These are phyloP conservation scores for Radopholus similis DNA, from an alignment of 1,140 invertebrate species.

Conservation along the genomic window DNA sequence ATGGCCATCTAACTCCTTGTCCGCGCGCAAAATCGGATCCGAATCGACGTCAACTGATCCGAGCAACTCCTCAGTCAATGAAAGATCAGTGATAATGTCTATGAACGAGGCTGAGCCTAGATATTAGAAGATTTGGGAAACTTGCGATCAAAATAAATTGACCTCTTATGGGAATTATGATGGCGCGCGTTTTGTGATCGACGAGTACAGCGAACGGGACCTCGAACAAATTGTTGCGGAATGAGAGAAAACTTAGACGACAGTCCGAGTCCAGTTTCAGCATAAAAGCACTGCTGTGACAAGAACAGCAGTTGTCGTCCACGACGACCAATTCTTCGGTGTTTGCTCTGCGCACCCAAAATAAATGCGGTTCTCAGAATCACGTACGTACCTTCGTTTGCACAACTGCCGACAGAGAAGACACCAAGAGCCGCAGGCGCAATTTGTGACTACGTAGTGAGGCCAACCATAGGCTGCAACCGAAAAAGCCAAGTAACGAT, in stretches of 20 bases:
- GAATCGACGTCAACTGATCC: conserved; percentile 55
- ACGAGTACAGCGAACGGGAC: conserved; percentile 80
- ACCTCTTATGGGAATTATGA: conserved; percentile 80
- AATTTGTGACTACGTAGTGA: conserved; percentile 68
- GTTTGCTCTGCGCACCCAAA: conserved; percentile 16
- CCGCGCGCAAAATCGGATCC: conserved; percentile 49
- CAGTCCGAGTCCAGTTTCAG: conserved; percentile 66
- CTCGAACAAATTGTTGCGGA: conserved; percentile 79
- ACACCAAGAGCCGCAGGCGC: conserved; percentile 29
- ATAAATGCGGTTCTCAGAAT: conserved; percentile 13
- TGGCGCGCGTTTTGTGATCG: conserved; percentile 75
- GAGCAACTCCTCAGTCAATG: conserved; percentile 40
- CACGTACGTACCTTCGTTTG: conserved; percentile 31
- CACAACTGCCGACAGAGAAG: conserved; percentile 26
- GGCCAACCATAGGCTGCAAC: conserved; percentile 84
- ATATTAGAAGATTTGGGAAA: neutral
- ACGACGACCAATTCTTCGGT: conserved; percentile 69
- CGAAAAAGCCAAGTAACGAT: conserved; percentile 74
- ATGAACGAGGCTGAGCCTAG: conserved; percentile 69
- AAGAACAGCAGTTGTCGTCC: conserved; percentile 84
- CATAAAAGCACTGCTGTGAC: conserved; percentile 66
- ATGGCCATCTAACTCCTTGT: conserved; percentile 40
- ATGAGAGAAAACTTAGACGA: conserved; percentile 79
- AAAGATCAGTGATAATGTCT: conserved; percentile 73
- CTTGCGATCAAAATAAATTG: conserved; percentile 58